A percentile compares a stretch with the other conserved stretches of the same genome.
phyloP scores from a whole-genome alignment of 2,888 invertebrate genomes.

The Minunthozetes semirufus region DNA sequence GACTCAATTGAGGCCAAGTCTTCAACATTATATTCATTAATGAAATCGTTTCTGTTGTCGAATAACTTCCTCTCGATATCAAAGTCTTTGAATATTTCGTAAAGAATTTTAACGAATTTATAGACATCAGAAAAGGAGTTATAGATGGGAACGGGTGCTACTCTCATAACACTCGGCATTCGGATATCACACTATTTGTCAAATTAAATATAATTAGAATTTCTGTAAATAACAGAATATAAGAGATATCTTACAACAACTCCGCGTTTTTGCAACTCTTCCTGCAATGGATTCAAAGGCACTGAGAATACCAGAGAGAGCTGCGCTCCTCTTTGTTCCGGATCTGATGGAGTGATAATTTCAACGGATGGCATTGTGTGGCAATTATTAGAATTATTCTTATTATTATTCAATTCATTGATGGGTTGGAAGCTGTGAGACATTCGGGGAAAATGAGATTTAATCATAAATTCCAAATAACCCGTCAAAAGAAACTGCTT shows the following conservation, averaged over 20 bases:
- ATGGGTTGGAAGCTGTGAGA: neutral
- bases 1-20: neutral
- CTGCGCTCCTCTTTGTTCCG: constrained; percentile 53
- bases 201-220: no score
- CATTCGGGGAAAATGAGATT: constrained; percentile 43
- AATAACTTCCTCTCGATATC: neutral
- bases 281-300: constrained; percentile 49
- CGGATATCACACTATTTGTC: constrained; percentile 52
- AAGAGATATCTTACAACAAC: constrained; percentile 54
- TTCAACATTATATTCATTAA: constrained; percentile 7
- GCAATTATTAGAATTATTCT: neutral
- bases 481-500: constrained; percentile 55
- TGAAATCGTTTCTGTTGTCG: neutral
- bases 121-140: constrained; percentile 53
- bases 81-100: constrained; percentile 39
- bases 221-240: no score
- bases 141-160: constrained; percentile 54
- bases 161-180: constrained; percentile 52
- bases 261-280: constrained; percentile 51
- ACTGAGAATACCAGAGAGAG: constrained; percentile 52
- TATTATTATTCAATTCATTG: no score
- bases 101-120: constrained; percentile 47
- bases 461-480: constrained; percentile 53
- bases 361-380: constrained; percentile 41
- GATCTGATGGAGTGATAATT: constrained; percentile 54